phyloP scores from a whole-genome alignment of 2,888 invertebrate species.

The Orchesella flavescens region DNA sequence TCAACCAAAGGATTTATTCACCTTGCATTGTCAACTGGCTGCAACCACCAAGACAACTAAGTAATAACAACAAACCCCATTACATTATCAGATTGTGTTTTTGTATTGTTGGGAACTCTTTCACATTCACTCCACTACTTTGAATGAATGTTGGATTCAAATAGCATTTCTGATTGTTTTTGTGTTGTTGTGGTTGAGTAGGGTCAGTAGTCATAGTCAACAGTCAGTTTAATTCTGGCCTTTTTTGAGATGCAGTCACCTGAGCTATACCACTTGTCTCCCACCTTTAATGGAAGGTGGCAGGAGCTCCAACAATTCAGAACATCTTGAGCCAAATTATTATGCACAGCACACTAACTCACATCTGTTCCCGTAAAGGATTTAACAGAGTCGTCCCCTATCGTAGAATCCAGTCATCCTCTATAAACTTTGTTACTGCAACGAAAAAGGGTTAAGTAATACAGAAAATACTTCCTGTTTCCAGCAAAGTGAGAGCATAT shows the following conservation, averaged over 20 bases:
- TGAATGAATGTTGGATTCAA: no score
- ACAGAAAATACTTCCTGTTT: no score
- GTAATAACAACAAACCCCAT: no score
- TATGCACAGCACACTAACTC: neutral
- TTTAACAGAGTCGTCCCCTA: neutral
- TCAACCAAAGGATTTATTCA: no score
- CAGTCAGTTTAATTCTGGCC: constrained; percentile 52
- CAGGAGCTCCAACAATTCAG: neutral
- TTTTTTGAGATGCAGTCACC: constrained; percentile 56
- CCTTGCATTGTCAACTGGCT: no score
- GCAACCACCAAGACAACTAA: no score
- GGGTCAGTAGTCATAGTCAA: constrained; percentile 52
- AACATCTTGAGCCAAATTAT: neutral
- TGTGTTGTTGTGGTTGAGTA: constrained; percentile 51
- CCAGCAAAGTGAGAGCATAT: no score
- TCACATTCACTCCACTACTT: no score
- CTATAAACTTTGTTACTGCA: neutral
- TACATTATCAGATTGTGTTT: no score
- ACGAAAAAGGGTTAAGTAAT: no score
- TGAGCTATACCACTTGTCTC: constrained; percentile 30
- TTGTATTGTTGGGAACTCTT: no score
- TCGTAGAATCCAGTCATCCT: neutral
- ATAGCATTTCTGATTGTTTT: no score
- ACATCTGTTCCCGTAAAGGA: neutral
- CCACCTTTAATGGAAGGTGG: neutral